Evolutionary conservation across 1,140 invertebrate genomes (phyloP), one percentile per base, ranked within the genome.

Genomic region (Penaeus japonicus): DNA sequence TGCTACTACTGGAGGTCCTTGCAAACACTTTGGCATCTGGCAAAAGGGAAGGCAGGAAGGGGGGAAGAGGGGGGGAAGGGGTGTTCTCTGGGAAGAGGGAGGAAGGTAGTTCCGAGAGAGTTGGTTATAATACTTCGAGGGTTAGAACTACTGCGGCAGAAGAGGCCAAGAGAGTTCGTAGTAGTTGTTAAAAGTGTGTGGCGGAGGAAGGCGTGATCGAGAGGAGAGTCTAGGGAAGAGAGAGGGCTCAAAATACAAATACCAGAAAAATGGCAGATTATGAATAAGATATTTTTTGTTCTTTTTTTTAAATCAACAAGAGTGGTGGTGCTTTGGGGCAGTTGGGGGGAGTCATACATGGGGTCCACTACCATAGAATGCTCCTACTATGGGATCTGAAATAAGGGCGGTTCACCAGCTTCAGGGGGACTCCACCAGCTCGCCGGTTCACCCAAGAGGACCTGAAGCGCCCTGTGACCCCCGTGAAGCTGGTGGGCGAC

Each of bases 361-460:
- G 85, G 85, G 62, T 86, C 85, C 85, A 86, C 85, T 86, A 86
- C 85, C 85, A 79, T 86, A 79, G 75, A 86, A 86, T 86, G 85
- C 75, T 86, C 85, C 85, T 86, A 86, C 57, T 27, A 78, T 77
- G 75, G 73, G 47, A 78, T 86, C 75, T 86, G 85, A 86, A 86
- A 54, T 59, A 79, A 57, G 78, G 85, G 85, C 62, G 55, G 79
- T 59, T 35, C 77, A 86, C 79, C 85, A 86, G 85, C 77, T 86
- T 86, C 85, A 86, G 77, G 77, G 73, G 35, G 79, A 62, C 30
- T 47, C 77, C 73, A 73, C 57, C 62, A 59, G 79, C 39, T 75
- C 85, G 79, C 75, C 54, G 65, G 59, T 86, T 55, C 73, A 15
- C 15, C 47, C 47, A 15, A 79, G 54, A 86, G 55, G 77, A 86